Percentiles rank a stretch among this genome's conserved stretches.
Evolutionary conservation across 2,888 invertebrate species (phyloP).

Genomic region (Papilio protenor): DNA sequence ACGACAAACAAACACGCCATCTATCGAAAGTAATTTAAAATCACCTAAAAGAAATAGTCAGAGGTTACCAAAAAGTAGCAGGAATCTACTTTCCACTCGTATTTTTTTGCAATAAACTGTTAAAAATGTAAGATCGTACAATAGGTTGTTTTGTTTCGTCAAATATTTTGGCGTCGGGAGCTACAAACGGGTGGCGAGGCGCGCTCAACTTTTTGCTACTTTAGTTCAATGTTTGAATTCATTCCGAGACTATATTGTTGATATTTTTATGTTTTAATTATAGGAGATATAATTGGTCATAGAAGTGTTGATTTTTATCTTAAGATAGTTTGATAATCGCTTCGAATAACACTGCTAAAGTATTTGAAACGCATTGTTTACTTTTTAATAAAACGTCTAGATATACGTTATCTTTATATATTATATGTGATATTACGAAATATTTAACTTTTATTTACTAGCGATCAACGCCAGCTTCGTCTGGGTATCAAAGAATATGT

Average conservation of each 20-base stretch:
- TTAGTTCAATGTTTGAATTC: not conserved
- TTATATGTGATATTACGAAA: no score
- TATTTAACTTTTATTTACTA: no score
- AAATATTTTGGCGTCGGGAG: constrained; percentile 41
- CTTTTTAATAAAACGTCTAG: not conserved
- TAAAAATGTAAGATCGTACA: constrained; percentile 29
- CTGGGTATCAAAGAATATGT: no score
- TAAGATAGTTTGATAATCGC: constrained; percentile 5
- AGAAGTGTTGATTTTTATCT: not conserved
- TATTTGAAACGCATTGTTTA: not conserved
- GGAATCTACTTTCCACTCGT: not conserved
- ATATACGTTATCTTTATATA: not conserved
- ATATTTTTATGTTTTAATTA: constrained; percentile 36
- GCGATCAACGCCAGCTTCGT: no score
- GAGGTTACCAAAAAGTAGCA: not conserved
- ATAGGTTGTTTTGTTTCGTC: constrained; percentile 19
- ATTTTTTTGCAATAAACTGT: constrained; percentile 30
- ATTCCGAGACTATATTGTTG: not conserved
- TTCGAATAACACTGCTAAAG: not conserved
- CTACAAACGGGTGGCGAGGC: constrained; percentile 20
- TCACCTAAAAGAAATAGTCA: not conserved
- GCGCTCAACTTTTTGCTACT: constrained; percentile 35
- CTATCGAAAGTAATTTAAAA: not conserved
- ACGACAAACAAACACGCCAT: no score
- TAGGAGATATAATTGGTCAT: not conserved